These are phyloP conservation scores for Salticus scenicus DNA, from an alignment of 2,888 invertebrate genomes.

Conservation along the genomic window DNA sequence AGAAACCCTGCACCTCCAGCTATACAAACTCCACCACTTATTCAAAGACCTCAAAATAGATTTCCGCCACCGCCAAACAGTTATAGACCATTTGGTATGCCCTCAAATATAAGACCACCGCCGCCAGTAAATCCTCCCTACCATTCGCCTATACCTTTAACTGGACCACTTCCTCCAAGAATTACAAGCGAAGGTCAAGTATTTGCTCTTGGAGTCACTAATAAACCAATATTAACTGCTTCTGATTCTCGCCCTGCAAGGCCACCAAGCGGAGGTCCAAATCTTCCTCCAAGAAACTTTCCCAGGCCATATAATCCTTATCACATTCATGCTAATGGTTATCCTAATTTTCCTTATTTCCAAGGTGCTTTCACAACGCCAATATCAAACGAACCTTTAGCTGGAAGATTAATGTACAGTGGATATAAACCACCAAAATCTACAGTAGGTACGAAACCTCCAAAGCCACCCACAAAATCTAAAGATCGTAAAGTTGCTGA, in stretches of 20 bases:
- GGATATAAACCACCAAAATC: constrained; percentile 66
- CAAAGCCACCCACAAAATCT: constrained; percentile 17
- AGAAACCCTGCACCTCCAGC: constrained; percentile 42
- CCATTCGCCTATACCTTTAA: constrained; percentile 24
- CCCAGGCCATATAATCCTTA: constrained; percentile 32
- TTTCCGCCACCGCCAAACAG: constrained; percentile 29
- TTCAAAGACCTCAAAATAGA: constrained; percentile 51
- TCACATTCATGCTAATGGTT: constrained; percentile 28
- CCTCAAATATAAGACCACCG: constrained; percentile 43
- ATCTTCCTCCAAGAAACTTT: constrained; percentile 2
- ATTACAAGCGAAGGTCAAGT: constrained; percentile 39
- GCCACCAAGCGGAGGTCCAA: constrained; percentile 17
- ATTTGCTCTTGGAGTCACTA: constrained; percentile 46
- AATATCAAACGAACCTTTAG: constrained; percentile 34
- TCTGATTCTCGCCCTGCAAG: constrained; percentile 18
- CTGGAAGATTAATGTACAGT: constrained; percentile 58
- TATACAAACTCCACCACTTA: constrained; percentile 39
- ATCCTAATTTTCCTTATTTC: constrained; percentile 61
- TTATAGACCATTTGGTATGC: constrained; percentile 48
- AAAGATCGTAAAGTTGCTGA: constrained; percentile 22
- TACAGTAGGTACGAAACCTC: constrained; percentile 34
- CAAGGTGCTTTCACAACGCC: constrained; percentile 60
- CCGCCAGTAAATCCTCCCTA: constrained; percentile 32
- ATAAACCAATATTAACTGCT: background rate
- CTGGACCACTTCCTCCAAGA: constrained; percentile 36